Conservation (phyloP, 2,797 vertebrate species). For the Scyliorhinus canicula region DNA sequence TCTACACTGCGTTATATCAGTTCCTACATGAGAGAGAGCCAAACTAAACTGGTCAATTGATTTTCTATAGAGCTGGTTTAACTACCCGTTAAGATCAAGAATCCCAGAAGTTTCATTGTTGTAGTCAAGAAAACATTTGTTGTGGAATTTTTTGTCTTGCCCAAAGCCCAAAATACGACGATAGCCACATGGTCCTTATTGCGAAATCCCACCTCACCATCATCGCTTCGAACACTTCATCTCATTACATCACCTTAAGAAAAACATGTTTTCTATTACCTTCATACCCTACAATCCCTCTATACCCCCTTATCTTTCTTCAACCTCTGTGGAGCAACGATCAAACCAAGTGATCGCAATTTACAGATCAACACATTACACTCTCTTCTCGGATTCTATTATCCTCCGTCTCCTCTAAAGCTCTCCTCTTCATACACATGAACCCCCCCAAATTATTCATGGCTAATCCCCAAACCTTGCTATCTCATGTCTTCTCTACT, state of each 20-base stretch:
- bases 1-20: background rate
- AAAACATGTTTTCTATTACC: background rate
- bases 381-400: background rate
- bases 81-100: background rate
- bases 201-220: background rate
- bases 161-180: background rate
- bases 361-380: background rate
- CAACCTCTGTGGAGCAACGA: background rate
- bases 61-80: background rate
- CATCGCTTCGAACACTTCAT: background rate
- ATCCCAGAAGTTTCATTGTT: background rate
- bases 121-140: background rate
- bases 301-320: background rate
- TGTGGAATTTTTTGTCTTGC: background rate
- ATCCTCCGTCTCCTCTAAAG: background rate
- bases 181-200: background rate
- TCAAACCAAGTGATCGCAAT: background rate
- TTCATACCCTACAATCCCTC: background rate
- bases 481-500: background rate
- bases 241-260: background rate
- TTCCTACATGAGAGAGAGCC: background rate
- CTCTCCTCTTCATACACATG: background rate
- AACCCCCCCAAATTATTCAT: background rate
- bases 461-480: background rate
- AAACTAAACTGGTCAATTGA: background rate